phyloP scores from a whole-genome alignment of 2,888 invertebrate species.

The Chaetoderma sp. region DNA sequence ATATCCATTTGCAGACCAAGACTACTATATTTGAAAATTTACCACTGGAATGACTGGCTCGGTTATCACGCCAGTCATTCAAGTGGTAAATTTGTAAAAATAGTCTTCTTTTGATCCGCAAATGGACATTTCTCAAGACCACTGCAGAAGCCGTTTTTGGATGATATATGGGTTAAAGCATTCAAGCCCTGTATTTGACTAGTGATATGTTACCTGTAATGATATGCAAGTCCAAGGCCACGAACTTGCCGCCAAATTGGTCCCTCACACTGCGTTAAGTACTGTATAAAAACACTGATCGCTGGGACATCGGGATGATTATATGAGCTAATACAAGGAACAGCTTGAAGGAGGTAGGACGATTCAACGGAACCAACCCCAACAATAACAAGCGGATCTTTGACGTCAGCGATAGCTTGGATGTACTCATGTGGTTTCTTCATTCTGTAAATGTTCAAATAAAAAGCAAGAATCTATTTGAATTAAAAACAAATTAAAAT shows the following conservation, averaged over 20 bases:
- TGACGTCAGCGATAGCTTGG: slow-evolving; percentile 28
- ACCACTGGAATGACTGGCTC: no score
- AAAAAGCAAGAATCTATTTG: no score
- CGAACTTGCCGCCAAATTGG: slow-evolving; percentile 90
- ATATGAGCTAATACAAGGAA: slow-evolving; percentile 78
- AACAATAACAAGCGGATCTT: slow-evolving; percentile 74
- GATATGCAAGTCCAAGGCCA: slow-evolving; percentile 87
- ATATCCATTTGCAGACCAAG: no score
- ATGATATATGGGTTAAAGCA: no score
- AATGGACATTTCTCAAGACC: no score
- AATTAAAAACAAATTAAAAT: no score
- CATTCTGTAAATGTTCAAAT: slow-evolving; percentile 29
- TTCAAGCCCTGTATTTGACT: no score
- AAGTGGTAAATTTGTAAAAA: no score
- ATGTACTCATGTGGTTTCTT: slow-evolving; percentile 45
- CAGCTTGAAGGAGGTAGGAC: slow-evolving; percentile 78
- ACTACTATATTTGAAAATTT: no score
- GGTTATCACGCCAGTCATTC: no score
- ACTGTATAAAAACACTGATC: slow-evolving; percentile 84
- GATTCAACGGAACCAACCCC: slow-evolving; percentile 88
- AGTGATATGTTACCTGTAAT: slow-evolving; percentile 77
- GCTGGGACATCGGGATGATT: slow-evolving; percentile 79
- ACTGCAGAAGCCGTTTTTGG: no score
- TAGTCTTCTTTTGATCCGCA: no score
- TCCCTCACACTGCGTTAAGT: slow-evolving; percentile 89